Evolutionary conservation across 1,140 invertebrate species (phyloP).

Genomic region (Pogonognathellus flavescens): DNA sequence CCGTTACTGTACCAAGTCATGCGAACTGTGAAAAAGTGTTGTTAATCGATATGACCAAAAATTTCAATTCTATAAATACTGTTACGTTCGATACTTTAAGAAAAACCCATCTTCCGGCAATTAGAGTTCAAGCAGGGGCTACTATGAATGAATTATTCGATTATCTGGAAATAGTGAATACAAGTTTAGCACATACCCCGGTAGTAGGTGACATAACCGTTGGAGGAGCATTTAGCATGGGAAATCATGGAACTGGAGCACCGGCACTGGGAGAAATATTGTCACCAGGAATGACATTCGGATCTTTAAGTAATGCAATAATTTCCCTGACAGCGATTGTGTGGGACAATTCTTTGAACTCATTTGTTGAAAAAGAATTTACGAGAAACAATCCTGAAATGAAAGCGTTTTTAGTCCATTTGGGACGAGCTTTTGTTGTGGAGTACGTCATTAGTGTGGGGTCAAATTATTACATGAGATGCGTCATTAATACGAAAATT

Average conservation of each 20-base stretch:
- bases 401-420: conserved; percentile 50
- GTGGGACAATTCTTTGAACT: conserved; percentile 38
- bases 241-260: conserved; percentile 53
- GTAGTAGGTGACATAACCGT: conserved; percentile 58
- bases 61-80: conserved; percentile 49
- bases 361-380: conserved; percentile 57
- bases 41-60: conserved; percentile 38
- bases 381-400: conserved; percentile 51
- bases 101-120: background rate
- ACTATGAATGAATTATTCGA: conserved; percentile 33
- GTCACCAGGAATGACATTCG: background rate
- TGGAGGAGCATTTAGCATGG: conserved; percentile 56
- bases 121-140: conserved; percentile 51
- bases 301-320: conserved; percentile 59
- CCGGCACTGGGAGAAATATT: background rate
- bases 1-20: conserved; percentile 27
- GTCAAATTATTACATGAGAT: conserved; percentile 41
- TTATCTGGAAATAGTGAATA: conserved; percentile 52
- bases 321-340: conserved; percentile 60
- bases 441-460: conserved; percentile 46
- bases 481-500: conserved; percentile 36
- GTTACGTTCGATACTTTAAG: background rate
- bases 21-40: conserved; percentile 11
- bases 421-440: conserved; percentile 56
- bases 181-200: conserved; percentile 5